Evolutionary conservation across 2,888 invertebrate genomes (phyloP).

Genomic region (Brachypalpus laphriformis): DNA sequence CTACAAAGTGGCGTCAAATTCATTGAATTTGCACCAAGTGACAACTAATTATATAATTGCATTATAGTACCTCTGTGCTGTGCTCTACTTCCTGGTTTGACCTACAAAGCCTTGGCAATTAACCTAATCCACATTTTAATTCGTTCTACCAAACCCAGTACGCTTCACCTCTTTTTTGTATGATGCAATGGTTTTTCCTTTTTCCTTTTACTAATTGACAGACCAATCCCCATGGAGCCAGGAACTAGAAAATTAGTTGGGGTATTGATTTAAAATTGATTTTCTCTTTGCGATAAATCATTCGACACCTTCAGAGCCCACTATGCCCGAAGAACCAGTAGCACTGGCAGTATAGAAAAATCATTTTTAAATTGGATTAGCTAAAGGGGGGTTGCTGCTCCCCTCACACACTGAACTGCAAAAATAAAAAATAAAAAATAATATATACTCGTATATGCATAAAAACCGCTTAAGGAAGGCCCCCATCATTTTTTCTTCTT

Average conservation of each 20-base stretch:
- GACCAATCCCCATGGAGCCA: conserved; percentile 48
- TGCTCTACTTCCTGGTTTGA: conserved; percentile 63
- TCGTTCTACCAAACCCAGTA: neutral
- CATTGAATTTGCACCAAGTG: neutral
- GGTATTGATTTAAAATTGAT: conserved; percentile 70
- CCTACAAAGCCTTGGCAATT: conserved; percentile 70
- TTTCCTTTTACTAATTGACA: conserved; percentile 27
- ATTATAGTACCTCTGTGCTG: neutral
- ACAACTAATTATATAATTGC: conserved; percentile 4
- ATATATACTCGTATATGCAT: conserved; percentile 18
- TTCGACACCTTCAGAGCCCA: conserved; percentile 58
- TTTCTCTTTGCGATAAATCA: conserved; percentile 61
- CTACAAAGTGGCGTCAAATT: neutral
- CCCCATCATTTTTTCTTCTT: conserved; percentile 6
- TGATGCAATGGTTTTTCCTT: conserved; percentile 43
- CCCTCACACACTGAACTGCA: neutral
- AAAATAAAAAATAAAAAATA: conserved; percentile 31
- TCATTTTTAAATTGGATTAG: conserved; percentile 68
- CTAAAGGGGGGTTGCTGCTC: conserved; percentile 46
- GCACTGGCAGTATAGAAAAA: conserved; percentile 1
- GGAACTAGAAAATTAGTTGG: conserved; percentile 46
- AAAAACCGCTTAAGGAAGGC: conserved; percentile 14
- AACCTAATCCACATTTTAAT: conserved; percentile 70
- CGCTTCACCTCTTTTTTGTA: conserved; percentile 7
- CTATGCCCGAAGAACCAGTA: neutral